phyloP scores from a whole-genome alignment of 2,113 vertebrate species.

The Odocoileus virginianus region DNA sequence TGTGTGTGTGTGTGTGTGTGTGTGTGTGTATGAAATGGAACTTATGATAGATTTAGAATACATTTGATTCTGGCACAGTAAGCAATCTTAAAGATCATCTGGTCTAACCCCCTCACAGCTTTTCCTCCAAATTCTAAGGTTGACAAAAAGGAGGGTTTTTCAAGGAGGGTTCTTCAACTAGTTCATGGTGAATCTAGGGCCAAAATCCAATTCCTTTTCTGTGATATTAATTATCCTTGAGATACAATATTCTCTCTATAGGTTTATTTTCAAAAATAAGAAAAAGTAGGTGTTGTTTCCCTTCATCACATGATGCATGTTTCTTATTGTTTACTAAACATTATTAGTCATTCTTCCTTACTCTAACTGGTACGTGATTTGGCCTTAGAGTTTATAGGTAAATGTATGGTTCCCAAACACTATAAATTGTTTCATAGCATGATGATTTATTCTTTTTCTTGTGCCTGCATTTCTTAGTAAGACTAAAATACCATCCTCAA shows the following conservation, averaged over 20 bases:
- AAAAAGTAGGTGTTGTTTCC: neutral
- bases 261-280: neutral
- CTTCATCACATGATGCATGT: neutral
- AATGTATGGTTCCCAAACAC: neutral
- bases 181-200: neutral
- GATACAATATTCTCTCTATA: neutral
- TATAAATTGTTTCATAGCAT: neutral
- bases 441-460: neutral
- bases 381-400: neutral
- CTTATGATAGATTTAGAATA: slow-evolving; percentile 30
- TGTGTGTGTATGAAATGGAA: slow-evolving; percentile 38
- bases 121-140: neutral
- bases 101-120: neutral
- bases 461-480: neutral
- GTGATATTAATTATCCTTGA: neutral
- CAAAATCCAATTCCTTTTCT: neutral
- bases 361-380: neutral
- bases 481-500: neutral
- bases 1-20: neutral
- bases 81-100: slow-evolving; percentile 38
- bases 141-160: neutral
- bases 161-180: neutral
- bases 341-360: neutral
- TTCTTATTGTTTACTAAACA: neutral
- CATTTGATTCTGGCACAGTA: slow-evolving; percentile 18